phyloP scores from a whole-genome alignment of 2,113 vertebrate genomes.

The Alouatta palliata region DNA sequence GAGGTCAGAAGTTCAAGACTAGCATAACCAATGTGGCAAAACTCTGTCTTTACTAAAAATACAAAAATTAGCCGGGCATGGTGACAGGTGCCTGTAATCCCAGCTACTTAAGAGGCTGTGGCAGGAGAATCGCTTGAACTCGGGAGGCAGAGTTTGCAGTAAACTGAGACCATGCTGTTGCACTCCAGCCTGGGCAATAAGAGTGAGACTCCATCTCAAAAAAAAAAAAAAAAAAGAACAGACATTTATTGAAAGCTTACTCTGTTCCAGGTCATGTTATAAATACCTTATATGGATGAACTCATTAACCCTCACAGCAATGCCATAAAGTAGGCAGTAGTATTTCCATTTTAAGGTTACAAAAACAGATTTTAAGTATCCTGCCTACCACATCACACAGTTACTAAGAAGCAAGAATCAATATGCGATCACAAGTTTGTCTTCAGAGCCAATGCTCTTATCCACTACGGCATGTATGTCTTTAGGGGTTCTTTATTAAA shows the following conservation, averaged over 20 bases:
- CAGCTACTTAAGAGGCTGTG: too few species aligned
- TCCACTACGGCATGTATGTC: not conserved
- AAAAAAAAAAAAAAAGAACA: not conserved
- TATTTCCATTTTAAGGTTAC: conserved; percentile 55
- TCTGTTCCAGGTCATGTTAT: not conserved
- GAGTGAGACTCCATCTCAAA: too few species aligned
- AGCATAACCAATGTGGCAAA: too few species aligned
- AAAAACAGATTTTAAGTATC: conserved; percentile 50
- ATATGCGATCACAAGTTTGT: not conserved
- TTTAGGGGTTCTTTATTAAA: not conserved
- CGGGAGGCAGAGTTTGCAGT: too few species aligned
- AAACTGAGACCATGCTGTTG: too few species aligned
- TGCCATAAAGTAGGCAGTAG: not conserved
- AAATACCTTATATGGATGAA: conserved; percentile 8
- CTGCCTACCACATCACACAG: not conserved
- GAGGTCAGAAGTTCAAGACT: too few species aligned
- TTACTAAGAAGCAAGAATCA: conserved; percentile 13
- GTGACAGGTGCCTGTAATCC: too few species aligned
- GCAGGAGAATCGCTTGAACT: too few species aligned
- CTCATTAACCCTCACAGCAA: not conserved
- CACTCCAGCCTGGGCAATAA: too few species aligned
- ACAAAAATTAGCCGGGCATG: too few species aligned
- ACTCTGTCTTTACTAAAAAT: too few species aligned
- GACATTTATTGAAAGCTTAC: conserved; percentile 14
- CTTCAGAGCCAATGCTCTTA: conserved; percentile 18